Conservation (phyloP, 2,888 invertebrate species). For the Acanthosoma haemorrhoidale region DNA sequence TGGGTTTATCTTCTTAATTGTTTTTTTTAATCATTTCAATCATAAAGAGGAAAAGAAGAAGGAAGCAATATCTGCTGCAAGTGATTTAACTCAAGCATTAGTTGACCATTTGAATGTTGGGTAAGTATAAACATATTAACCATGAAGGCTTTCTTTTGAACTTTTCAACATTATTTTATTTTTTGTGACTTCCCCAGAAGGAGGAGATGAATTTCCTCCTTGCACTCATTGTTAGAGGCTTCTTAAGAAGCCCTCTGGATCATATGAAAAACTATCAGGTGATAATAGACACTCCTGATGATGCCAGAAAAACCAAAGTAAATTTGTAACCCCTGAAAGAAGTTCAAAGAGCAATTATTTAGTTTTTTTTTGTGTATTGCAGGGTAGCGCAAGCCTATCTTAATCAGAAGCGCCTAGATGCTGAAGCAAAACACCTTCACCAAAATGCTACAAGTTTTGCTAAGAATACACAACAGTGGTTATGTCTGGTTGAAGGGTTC, state of each 20-base stretch:
- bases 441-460: slow-evolving; percentile 90
- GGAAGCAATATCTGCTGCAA: slow-evolving; percentile 88
- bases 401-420: slow-evolving; percentile 95
- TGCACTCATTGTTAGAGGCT: no score
- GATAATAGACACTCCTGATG: no score
- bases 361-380: no score
- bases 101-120: slow-evolving; percentile 98
- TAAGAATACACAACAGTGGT: slow-evolving; percentile 95
- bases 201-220: no score
- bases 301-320: no score
- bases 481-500: slow-evolving; percentile 82
- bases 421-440: slow-evolving; percentile 93
- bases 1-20: slow-evolving; percentile 23
- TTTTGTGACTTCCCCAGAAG: no score
- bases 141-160: background rate
- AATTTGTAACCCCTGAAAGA: no score
- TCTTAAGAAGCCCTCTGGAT: no score
- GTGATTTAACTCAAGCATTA: slow-evolving; percentile 84
- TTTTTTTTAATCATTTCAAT: slow-evolving; percentile 33
- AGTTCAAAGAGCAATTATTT: no score
- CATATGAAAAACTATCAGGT: no score
- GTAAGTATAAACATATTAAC: slow-evolving; percentile 51
- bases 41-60: slow-evolving; percentile 82
- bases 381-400: slow-evolving; percentile 97
- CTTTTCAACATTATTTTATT: background rate